Base-by-base conservation (phyloP, 2,888 invertebrate genomes). In the Orchesella flavescens region DNA sequence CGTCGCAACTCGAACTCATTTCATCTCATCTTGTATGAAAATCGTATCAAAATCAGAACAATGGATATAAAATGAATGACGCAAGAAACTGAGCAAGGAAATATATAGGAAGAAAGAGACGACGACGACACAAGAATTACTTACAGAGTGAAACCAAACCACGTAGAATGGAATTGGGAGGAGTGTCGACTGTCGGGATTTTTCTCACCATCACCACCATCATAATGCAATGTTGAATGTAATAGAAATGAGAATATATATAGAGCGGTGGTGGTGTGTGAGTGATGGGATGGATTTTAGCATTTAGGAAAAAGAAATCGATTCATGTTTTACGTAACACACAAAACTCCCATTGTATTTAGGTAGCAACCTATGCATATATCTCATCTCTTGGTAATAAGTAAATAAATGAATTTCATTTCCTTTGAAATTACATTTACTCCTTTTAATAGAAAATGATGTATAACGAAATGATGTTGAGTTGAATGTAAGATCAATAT, bases 131-230 rank as follows among this genome's bases (percentile, higher is more conserved):
- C 57, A 72, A 65, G 65, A 57, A 55, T 44, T 53, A 53, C 53
- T 72, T 72, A 73, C 66, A 44, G 17, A 65, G 72, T 65, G 72
- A 44, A 73, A 72, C 72, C 72, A 44, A 73, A 72, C 72, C 72
- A 79, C 66, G 79, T 72, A 72, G 66, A 79, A 79, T 24, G 79
- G 79, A 79, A 79, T 79, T 72, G 72, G 49, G 49, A n/a, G 72
- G 72, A 79, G 79, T 79, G 79, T 72, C 65, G 79, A 78, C 77
- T 78, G 61, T 78, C 71, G 69, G 77, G 77, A 43, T 68, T 78
- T 78, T 63, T 78, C 71, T 78, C 78, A 63, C 78, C 63, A 78
- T 49, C 57, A 77, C n/a, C n/a, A n/a, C n/a, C n/a, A n/a, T n/a
- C n/a, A 66, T 59, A 71, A 46, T 23, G 23, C 15, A 21, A 59